Percentiles rank a stretch among this genome's conserved stretches.
These are phyloP conservation scores for Todiramphus saurophagus DNA, from an alignment of 2,113 vertebrate genomes.

Conservation along the genomic window DNA sequence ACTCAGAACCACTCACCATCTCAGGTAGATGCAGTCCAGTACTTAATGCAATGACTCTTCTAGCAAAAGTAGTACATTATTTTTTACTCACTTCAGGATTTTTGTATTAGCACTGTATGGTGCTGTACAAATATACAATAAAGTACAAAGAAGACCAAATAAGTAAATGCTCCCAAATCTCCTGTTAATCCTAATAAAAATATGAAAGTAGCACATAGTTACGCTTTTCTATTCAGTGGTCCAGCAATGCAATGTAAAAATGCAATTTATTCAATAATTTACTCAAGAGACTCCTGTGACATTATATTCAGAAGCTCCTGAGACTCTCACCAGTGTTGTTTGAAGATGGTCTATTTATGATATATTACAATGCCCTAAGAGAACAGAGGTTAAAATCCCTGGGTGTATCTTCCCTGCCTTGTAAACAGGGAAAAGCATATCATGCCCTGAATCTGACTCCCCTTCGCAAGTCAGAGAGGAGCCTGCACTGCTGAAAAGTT, in stretches of 20 bases:
- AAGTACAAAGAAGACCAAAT: not conserved
- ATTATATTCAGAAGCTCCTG: not conserved
- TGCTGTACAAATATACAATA: not conserved
- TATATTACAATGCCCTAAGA: not conserved
- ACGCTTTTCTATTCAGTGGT: not conserved
- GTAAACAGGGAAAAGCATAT: not conserved
- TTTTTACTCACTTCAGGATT: not conserved
- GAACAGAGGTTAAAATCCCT: not conserved
- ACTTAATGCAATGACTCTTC: not conserved
- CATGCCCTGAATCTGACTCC: not conserved
- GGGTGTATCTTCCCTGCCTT: not conserved
- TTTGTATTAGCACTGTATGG: not conserved
- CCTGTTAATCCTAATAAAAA: constrained; percentile 2
- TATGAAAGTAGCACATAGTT: not conserved
- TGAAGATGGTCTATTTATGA: not conserved
- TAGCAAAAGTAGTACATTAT: not conserved
- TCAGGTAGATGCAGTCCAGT: not conserved
- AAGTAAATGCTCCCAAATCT: not conserved
- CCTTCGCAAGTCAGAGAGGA: not conserved
- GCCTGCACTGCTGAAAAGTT: not conserved
- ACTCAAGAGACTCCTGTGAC: not conserved
- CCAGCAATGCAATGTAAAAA: not conserved
- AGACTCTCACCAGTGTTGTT: not conserved
- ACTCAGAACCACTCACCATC: not conserved
- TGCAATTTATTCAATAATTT: not conserved